These are phyloP conservation scores for Anolis apletophallus DNA, from an alignment of 2,797 vertebrate species.

Conservation along the genomic window DNA sequence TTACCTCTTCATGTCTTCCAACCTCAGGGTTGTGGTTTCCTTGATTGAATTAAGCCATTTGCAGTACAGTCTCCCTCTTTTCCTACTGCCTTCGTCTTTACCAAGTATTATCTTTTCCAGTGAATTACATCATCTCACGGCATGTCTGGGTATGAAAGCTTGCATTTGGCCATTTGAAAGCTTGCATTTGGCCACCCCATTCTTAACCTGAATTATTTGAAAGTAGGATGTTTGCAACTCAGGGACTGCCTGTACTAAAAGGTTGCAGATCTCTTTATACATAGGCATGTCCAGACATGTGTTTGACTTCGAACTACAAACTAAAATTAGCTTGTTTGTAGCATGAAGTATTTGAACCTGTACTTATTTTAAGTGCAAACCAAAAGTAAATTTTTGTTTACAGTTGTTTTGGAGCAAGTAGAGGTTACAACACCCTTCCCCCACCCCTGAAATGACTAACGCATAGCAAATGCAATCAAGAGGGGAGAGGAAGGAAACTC, in stretches of 20 bases:
- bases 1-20: too few species aligned
- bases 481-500: neutral
- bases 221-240: too few species aligned
- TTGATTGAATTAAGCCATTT: too few species aligned
- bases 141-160: too few species aligned
- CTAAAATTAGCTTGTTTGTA: conserved; percentile 88
- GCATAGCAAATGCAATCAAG: neutral
- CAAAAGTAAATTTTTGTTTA: neutral
- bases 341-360: conserved; percentile 76
- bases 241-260: conserved; percentile 60
- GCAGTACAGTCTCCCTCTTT: too few species aligned
- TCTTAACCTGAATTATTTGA: too few species aligned
- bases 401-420: neutral
- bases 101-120: too few species aligned
- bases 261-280: conserved; percentile 86
- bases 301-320: conserved; percentile 81
- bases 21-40: too few species aligned
- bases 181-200: too few species aligned
- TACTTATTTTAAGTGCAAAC: conserved; percentile 59
- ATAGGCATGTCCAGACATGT: conserved; percentile 77
- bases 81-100: too few species aligned
- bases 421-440: neutral
- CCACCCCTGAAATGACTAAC: fast-evolving
- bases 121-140: too few species aligned
- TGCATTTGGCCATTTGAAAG: too few species aligned